Evolutionary conservation across 2,888 invertebrate species (phyloP), one percentile per base, ranked within the genome.

Genomic region (Eupeodes luniger): DNA sequence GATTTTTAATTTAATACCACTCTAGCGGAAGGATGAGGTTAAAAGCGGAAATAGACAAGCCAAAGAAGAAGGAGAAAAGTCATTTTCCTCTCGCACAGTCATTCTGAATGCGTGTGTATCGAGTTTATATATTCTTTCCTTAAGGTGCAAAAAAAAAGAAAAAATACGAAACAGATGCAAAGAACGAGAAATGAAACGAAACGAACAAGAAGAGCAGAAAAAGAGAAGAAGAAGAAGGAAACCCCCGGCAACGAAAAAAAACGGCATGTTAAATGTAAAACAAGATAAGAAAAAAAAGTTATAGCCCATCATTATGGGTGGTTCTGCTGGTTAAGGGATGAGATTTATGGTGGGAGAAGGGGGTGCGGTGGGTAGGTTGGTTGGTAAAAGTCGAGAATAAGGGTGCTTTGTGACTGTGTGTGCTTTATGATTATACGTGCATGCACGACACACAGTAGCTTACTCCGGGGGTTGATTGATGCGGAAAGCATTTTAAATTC

Each of bases 271-370:
- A 55, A 86, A 87, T 80, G 84, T 62, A 27, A 62, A 80, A 77
- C 76, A 81, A 87, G 87, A 87, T 87, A 87, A 87, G 87, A 80
- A 62, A 77, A 62, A 77, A 74, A 87, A 87, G 80, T 84, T 84
- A 87, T 84, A 55, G 76, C 80, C 84, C 49, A 76, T 84, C 87
- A 80, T 84, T 87, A 84, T 36, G 76, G 19, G 2, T 55, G 69
- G 55, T n/a, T 72, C 14, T 44, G 40, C 40, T 40, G n/a, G 27
- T 9, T 27, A 27, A 27, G 6, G 12, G 77, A 12, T 44, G 55
- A 19, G 7, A 7, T 19, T 14, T 14, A 11, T 5, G 10, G 61
- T 6, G 47, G 9, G 27, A 12, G 47, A 64, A 64, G 75, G 44
- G 44, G 16, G 40, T 44, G 4, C 12, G 7, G 7, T 4, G 14